Percentiles rank a stretch among this genome's conserved stretches.
phyloP scores from a whole-genome alignment of 2,113 vertebrate genomes.

The Reinhardtius hippoglossoides region DNA sequence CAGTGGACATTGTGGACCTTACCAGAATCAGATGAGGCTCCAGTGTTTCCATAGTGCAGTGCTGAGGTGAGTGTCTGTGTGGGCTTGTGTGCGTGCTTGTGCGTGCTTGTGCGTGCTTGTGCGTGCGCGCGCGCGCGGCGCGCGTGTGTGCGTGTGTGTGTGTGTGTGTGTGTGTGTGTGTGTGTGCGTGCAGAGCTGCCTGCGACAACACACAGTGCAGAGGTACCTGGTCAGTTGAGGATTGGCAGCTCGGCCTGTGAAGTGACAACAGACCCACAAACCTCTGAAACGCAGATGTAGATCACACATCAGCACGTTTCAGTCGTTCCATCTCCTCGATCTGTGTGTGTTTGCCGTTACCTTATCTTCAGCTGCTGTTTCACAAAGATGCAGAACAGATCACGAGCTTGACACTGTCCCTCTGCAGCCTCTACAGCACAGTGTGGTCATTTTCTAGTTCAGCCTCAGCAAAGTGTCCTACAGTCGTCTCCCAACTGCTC shows the following conservation, averaged over 20 bases:
- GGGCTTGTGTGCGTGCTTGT: constrained; percentile 30
- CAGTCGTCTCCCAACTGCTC: constrained; percentile 32
- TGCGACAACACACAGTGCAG: constrained; percentile 1
- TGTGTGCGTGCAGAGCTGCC: not conserved
- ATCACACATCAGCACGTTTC: constrained; percentile 10
- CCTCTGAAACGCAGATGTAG: constrained; percentile 19
- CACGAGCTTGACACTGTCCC: not conserved
- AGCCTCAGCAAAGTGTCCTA: constrained; percentile 26
- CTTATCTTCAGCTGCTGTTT: constrained; percentile 15
- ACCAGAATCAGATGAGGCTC: constrained; percentile 48
- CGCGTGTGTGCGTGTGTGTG: constrained; percentile 38
- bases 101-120: constrained; percentile 25
- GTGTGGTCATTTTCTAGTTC: constrained; percentile 17
- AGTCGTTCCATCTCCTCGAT: constrained; percentile 11
- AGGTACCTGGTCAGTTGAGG: constrained; percentile 27
- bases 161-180: constrained; percentile 17
- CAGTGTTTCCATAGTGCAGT: not conserved
- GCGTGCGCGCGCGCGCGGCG: too few relatives aligned
- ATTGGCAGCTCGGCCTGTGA: constrained; percentile 36
- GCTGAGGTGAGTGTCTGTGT: constrained; percentile 32
- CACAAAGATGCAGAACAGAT: constrained; percentile 4
- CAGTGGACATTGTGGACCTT: constrained; percentile 63
- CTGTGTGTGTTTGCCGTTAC: not conserved
- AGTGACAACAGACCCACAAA: constrained; percentile 27
- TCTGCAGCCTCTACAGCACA: constrained; percentile 1